These are phyloP conservation scores for Hipparchia semele DNA, from an alignment of 2,888 invertebrate species.

Conservation along the genomic window DNA sequence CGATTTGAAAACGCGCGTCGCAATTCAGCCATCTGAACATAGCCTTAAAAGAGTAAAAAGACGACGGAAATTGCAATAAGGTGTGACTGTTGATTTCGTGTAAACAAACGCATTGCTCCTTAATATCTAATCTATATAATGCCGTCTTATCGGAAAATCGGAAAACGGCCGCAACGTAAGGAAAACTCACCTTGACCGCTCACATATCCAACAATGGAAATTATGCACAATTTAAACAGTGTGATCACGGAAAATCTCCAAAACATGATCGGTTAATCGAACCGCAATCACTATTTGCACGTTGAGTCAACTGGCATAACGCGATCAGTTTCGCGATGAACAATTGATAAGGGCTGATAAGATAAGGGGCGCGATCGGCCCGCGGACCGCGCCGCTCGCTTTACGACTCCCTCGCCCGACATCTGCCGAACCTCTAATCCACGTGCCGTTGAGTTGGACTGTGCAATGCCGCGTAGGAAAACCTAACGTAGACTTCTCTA, in stretches of 20 bases:
- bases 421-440: conserved; percentile 65
- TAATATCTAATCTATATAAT: not conserved
- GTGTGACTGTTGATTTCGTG: conserved; percentile 14
- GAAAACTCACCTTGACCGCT: conserved; percentile 66
- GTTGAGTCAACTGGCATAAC: conserved; percentile 56
- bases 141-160: conserved; percentile 29
- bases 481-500: conserved; percentile 26
- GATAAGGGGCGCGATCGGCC: conserved; percentile 57
- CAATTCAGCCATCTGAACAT: no score
- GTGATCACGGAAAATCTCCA: conserved; percentile 49
- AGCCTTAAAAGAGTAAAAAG: not conserved
- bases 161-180: conserved; percentile 24
- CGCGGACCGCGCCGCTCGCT: conserved; percentile 54
- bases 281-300: conserved; percentile 54
- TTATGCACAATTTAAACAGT: conserved; percentile 57
- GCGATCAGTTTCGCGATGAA: conserved; percentile 76
- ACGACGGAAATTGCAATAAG: not conserved
- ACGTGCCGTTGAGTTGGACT: conserved; percentile 31
- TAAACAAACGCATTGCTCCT: conserved; percentile 16
- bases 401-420: conserved; percentile 63
- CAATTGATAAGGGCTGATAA: conserved; percentile 77
- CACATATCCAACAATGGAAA: conserved; percentile 57
- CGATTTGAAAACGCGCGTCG: no score
- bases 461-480: conserved; percentile 21
- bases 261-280: conserved; percentile 59